Evolutionary conservation across 2,113 vertebrate species (phyloP).

Genomic region (Grus americana): DNA sequence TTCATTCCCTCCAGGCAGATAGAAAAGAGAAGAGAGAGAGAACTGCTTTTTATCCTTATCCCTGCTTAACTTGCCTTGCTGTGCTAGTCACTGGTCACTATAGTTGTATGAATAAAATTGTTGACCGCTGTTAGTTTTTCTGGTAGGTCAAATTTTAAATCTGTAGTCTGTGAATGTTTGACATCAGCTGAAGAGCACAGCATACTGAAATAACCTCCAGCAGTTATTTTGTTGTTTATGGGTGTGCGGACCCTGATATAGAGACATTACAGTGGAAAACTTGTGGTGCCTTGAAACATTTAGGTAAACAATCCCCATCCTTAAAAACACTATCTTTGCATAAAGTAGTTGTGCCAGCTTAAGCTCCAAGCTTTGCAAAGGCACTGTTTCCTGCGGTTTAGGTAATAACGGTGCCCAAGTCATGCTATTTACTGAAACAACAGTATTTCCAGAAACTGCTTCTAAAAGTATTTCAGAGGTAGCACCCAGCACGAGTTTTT

Average conservation of each 20-base stretch:
- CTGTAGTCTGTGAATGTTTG: background rate
- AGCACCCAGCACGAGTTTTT: background rate
- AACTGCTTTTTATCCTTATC: background rate
- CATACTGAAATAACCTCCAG: background rate
- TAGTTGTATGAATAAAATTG: background rate
- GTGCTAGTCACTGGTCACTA: background rate
- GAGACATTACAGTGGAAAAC: background rate
- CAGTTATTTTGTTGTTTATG: background rate
- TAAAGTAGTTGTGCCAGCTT: background rate
- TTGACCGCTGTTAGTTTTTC: background rate
- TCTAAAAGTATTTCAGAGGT: background rate
- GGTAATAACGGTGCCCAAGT: background rate
- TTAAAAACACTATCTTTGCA: background rate
- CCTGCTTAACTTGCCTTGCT: background rate
- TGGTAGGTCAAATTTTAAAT: background rate
- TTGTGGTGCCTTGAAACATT: background rate
- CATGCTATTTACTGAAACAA: background rate
- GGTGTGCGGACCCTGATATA: background rate
- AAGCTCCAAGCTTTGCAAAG: background rate
- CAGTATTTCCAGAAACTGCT: background rate
- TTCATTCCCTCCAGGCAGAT: slow-evolving; percentile 37
- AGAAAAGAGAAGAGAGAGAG: slow-evolving; percentile 11
- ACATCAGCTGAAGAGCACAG: background rate
- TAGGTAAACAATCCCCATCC: background rate
- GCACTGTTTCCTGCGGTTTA: background rate